phyloP scores from a whole-genome alignment of 2,113 vertebrate species.

The Amazona guildingii region DNA sequence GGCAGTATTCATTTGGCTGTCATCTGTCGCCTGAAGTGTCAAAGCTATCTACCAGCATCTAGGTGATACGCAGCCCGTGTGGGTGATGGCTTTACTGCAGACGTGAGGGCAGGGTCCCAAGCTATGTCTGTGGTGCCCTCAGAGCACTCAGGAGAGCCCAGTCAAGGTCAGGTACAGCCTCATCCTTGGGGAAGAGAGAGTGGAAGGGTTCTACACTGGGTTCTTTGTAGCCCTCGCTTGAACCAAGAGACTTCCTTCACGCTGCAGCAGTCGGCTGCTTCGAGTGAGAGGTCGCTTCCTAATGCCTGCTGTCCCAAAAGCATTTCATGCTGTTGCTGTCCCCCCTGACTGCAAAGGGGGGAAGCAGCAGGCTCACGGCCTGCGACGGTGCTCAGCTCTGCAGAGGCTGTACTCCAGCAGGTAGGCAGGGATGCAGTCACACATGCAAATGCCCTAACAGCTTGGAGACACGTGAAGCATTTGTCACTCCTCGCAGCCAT shows the following conservation, averaged over 20 bases:
- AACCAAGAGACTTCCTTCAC: background rate
- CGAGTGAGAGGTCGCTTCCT: background rate
- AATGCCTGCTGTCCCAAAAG: background rate
- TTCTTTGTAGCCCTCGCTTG: background rate
- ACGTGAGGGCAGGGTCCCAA: background rate
- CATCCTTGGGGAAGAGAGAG: background rate
- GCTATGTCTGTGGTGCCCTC: background rate
- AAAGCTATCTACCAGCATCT: background rate
- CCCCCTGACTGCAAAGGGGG: background rate
- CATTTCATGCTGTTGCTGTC: background rate
- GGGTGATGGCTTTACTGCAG: background rate
- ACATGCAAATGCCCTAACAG: background rate
- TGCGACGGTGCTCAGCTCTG: background rate
- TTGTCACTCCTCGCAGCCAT: background rate
- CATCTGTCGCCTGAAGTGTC: background rate
- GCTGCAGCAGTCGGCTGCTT: background rate
- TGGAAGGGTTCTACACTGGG: background rate
- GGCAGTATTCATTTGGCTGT: background rate
- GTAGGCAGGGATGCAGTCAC: background rate
- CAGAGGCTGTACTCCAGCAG: background rate
- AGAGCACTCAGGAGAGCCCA: background rate
- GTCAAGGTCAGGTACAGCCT: background rate
- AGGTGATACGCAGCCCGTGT: too few species aligned
- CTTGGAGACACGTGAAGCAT: background rate
- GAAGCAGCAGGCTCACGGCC: background rate